These are phyloP conservation scores for Paralichthys olivaceus DNA, from an alignment of 2,113 vertebrate species.

Conservation along the genomic window DNA sequence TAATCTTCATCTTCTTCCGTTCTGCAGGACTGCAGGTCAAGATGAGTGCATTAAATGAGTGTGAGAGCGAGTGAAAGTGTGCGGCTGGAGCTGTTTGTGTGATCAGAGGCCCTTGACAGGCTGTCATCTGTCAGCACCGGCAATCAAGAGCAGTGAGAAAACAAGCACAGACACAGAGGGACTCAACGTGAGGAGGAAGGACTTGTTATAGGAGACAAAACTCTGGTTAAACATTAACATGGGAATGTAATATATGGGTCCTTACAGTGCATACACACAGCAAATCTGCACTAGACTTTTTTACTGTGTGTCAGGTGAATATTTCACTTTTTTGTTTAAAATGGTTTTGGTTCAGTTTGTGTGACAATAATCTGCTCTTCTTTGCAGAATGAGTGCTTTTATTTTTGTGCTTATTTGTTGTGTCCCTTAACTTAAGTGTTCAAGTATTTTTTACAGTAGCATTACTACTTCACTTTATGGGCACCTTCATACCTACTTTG, in stretches of 20 bases:
- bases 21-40: slow-evolving; percentile 1
- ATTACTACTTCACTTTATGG: too few relatives aligned
- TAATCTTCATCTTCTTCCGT: not conserved
- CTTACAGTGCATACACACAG: slow-evolving; percentile 1
- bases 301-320: not conserved
- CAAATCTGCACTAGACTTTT: not conserved
- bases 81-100: slow-evolving; percentile 62
- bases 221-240: slow-evolving; percentile 40
- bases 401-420: not conserved
- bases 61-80: slow-evolving; percentile 68
- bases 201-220: slow-evolving; percentile 26
- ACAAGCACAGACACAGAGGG: slow-evolving; percentile 62
- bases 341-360: not conserved
- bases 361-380: not conserved
- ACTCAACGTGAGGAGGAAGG: slow-evolving; percentile 30
- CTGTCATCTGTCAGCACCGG: slow-evolving; percentile 76
- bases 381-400: not conserved
- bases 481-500: too few relatives aligned
- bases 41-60: slow-evolving; percentile 21
- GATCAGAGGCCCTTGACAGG: slow-evolving; percentile 77
- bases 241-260: slow-evolving; percentile 11
- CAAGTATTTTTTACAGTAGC: too few relatives aligned
- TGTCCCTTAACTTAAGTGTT: not conserved
- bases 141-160: slow-evolving; percentile 63
- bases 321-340: not conserved